A percentile compares a stretch with the other conserved stretches of the same genome.
phyloP scores from a whole-genome alignment of 2,888 invertebrate species.

The Chydorus sphaericus region DNA sequence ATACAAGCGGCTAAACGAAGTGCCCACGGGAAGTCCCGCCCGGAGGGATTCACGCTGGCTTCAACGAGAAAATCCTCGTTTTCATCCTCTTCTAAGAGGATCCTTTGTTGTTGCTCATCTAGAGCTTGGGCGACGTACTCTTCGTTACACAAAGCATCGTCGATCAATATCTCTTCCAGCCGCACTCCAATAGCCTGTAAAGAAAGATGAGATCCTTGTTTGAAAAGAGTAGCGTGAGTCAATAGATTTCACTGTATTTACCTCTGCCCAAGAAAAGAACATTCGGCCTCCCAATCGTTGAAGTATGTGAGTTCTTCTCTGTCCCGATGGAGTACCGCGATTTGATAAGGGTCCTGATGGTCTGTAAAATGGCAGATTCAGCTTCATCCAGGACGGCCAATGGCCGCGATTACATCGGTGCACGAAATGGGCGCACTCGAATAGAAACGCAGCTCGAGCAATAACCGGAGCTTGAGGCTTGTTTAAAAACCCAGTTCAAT shows the following conservation, averaged over 20 bases:
- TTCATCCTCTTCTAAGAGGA: slow-evolving; percentile 66
- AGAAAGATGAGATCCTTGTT: not conserved
- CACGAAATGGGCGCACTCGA: slow-evolving; percentile 93
- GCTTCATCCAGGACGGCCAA: slow-evolving; percentile 97
- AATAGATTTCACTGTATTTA: slow-evolving; percentile 27
- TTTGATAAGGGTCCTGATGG: slow-evolving; percentile 46
- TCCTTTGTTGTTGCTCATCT: slow-evolving; percentile 57
- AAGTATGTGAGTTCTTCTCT: slow-evolving; percentile 49
- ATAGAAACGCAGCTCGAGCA: slow-evolving; percentile 71
- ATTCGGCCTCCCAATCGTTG: slow-evolving; percentile 88
- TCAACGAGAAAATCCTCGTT: slow-evolving; percentile 97
- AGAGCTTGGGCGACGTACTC: not conserved
- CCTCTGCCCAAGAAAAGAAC: slow-evolving; percentile 95
- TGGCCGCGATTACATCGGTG: slow-evolving; percentile 95
- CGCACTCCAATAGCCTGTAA: slow-evolving; percentile 62
- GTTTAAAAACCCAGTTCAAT: slow-evolving; percentile 1
- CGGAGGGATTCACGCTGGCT: slow-evolving; percentile 52
- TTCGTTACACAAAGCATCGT: slow-evolving; percentile 9
- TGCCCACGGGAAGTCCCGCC: slow-evolving; percentile 73
- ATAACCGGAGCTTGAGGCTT: slow-evolving; percentile 89
- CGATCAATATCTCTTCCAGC: slow-evolving; percentile 66
- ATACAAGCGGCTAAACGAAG: slow-evolving; percentile 85
- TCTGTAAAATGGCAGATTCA: slow-evolving; percentile 51
- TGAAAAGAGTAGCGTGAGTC: not conserved
- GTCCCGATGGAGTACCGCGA: slow-evolving; percentile 36